These are phyloP conservation scores for Eleginops maclovinus DNA, from an alignment of 2,113 vertebrate genomes.

Conservation along the genomic window DNA sequence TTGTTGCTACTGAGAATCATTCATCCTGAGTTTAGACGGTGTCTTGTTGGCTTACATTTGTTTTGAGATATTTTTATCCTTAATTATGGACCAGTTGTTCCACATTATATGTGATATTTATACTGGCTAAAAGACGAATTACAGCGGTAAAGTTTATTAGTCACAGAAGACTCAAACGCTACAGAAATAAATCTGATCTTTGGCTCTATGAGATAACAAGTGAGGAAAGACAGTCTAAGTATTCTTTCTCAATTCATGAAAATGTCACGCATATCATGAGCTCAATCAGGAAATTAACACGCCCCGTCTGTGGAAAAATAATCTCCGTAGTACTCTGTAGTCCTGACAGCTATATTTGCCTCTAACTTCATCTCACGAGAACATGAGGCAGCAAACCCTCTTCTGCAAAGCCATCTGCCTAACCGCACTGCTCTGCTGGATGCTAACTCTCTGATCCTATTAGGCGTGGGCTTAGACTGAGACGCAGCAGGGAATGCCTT, in stretches of 20 bases:
- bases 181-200: background rate
- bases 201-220: background rate
- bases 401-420: slow-evolving; percentile 40
- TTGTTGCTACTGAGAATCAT: background rate
- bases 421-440: slow-evolving; percentile 37
- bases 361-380: slow-evolving; percentile 38
- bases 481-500: slow-evolving; percentile 35
- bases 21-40: background rate
- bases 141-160: background rate
- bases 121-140: background rate
- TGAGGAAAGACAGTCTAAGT: background rate
- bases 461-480: slow-evolving; percentile 57
- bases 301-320: slow-evolving; percentile 2
- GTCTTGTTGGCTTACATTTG: background rate
- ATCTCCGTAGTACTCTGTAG: background rate
- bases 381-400: slow-evolving; percentile 52
- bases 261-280: background rate
- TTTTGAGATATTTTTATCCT: background rate
- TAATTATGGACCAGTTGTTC: background rate
- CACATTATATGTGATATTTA: background rate
- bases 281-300: background rate
- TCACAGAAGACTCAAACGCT: background rate
- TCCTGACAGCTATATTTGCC: slow-evolving; percentile 17
- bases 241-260: background rate
- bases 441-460: slow-evolving; percentile 63